Base-by-base conservation (phyloP, 2,113 vertebrate genomes). In the Hipposideros armiger region DNA sequence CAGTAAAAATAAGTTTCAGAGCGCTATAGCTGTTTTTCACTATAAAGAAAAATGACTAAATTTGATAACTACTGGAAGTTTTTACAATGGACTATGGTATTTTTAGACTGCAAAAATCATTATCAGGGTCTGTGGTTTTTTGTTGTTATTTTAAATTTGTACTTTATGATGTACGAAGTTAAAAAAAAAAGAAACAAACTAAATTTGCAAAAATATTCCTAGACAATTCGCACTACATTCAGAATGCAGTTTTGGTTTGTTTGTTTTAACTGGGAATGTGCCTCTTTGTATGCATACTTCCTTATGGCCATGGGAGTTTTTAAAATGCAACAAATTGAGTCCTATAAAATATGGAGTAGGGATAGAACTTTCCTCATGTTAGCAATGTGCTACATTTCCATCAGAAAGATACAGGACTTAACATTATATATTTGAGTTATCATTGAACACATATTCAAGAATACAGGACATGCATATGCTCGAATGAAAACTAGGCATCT, bases 131-230 rank as follows among this genome's bases (percentile, higher is more conserved):
- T 54, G 5, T 30, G 6, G 14, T 77, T 87, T 66, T 67, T 52
- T 67, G 10, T 42, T 83, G 19, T 15, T 67, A 30, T 45, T n/a
- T 74, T 50, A 40, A 77, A 36, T 87, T 52, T 92, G 10, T n/a
- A 60, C 69, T 81, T 81, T 19, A 26, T 74, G 52, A 69, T 84
- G 7, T 62, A 76, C 16, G 62, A 66, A 42, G 58, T 58, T 16
- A 47, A 40, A 58, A 42, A 26, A 20, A 4, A 90, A 54, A 54
- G 28, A 42, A 13, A 90, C 17, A 30, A 42, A 16, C 32, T 47
- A 88, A 64, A 52, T 76, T 67, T 67, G 19, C 62, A 96, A 91
- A 93, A 88, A 47, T 86, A 83, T 56, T 78, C 54, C 14, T 76
- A 1, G 40, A 83, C 67, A 89, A 8, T 84, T 9, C 5, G 72